phyloP scores from a whole-genome alignment of 2,888 invertebrate genomes.

The Margaritifera margaritifera region DNA sequence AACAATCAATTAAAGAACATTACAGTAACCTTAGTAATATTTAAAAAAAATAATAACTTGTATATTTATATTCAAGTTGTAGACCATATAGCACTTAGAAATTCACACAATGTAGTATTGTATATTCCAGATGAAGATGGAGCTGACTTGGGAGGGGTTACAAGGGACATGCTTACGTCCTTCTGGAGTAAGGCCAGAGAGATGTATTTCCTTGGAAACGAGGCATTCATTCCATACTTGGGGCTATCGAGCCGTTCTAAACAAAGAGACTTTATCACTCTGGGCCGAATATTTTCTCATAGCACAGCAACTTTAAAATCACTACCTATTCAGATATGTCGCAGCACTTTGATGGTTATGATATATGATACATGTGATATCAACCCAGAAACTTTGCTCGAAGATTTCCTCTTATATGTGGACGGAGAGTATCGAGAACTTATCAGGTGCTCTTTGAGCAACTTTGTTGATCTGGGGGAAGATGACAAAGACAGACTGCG shows the following conservation, averaged over 20 bases:
- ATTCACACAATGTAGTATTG: no score
- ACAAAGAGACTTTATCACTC: slow-evolving; percentile 1
- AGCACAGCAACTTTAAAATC: slow-evolving; percentile 3
- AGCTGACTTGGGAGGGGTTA: slow-evolving; percentile 1
- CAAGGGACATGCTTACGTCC: slow-evolving; percentile 1
- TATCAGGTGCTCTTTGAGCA: not conserved
- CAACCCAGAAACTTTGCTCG: not conserved
- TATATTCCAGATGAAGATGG: slow-evolving; percentile 4
- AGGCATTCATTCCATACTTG: slow-evolving; percentile 1
- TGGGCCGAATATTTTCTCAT: slow-evolving; percentile 11
- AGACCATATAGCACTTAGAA: no score
- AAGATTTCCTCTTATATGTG: slow-evolving; percentile 3
- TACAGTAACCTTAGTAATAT: no score
- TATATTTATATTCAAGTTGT: no score
- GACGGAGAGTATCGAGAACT: not conserved
- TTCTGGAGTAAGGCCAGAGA: slow-evolving; percentile 7
- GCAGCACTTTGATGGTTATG: slow-evolving; percentile 4
- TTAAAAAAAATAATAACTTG: no score
- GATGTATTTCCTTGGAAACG: slow-evolving; percentile 4
- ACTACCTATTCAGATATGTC: slow-evolving; percentile 7
- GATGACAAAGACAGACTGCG: not conserved
- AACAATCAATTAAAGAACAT: no score
- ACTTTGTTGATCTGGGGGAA: slow-evolving; percentile 1
- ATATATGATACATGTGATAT: slow-evolving; percentile 6
- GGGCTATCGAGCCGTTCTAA: not conserved